Evolutionary conservation across 30 jellyfish, hydroid and myxozoan genomes (phyloP).

Genomic region (Cassiopea andromeda): DNA sequence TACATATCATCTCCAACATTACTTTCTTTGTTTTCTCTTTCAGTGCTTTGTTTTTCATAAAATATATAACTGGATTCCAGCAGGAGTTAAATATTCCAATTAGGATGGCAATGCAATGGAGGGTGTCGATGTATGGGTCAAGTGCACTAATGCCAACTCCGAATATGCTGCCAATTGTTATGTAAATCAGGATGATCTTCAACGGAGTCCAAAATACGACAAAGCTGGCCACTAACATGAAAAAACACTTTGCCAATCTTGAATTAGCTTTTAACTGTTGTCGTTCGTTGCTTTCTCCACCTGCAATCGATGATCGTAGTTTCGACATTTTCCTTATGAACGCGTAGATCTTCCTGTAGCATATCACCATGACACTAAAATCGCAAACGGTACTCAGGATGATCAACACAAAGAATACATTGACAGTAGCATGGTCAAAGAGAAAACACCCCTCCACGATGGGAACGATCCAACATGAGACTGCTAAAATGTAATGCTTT

Average conservation of each 20-base stretch:
- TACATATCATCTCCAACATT: too few relatives aligned
- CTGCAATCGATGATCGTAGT: constrained; percentile 8
- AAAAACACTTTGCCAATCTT: constrained; percentile 68
- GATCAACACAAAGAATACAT: constrained; percentile 32
- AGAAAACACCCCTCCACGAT: constrained; percentile 34
- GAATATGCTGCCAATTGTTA: constrained; percentile 21
- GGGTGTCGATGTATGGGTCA: constrained; percentile 31
- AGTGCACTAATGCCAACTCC: constrained; percentile 7
- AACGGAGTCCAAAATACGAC: constrained; percentile 69
- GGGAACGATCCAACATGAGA: constrained; percentile 53
- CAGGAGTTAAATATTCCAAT: constrained; percentile 62
- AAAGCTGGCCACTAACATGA: constrained; percentile 56
- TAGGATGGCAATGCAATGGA: constrained; percentile 39
- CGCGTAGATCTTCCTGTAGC: constrained; percentile 52
- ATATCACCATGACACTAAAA: constrained; percentile 22
- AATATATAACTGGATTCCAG: constrained; percentile 57
- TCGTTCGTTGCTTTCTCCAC: background rate
- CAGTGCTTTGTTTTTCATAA: constrained; percentile 55
- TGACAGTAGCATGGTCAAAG: constrained; percentile 44
- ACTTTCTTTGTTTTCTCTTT: too few relatives aligned
- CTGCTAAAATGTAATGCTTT: constrained; percentile 18
- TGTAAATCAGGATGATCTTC: constrained; percentile 43
- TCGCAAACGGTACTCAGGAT: constrained; percentile 34
- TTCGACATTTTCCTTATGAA: constrained; percentile 48
- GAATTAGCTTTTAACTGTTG: constrained; percentile 25